A percentile compares a stretch with the other conserved stretches of the same genome.
These are phyloP conservation scores for Acrobasis suavella DNA, from an alignment of 2,888 invertebrate genomes.

Conservation along the genomic window DNA sequence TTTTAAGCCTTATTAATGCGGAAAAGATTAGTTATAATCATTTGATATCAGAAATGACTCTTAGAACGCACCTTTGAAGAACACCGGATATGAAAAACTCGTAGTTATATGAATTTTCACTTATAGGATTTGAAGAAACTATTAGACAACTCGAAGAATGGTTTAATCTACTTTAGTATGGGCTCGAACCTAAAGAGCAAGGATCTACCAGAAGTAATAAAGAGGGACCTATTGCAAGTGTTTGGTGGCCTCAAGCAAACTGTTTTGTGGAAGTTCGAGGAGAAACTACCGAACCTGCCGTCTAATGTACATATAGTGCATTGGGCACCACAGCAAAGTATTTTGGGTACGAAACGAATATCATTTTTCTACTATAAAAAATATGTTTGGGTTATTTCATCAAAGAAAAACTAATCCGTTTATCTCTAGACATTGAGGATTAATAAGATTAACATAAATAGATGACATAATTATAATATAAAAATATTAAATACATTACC, in stretches of 20 bases:
- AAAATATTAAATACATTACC: too few relatives aligned
- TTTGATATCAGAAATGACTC: neutral
- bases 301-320: slow-evolving; percentile 55
- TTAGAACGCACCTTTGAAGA: neutral
- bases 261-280: slow-evolving; percentile 66
- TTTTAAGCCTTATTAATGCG: too few relatives aligned
- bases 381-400: too few relatives aligned
- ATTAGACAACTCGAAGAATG: slow-evolving; percentile 48
- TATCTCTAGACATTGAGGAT: too few relatives aligned
- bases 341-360: slow-evolving; percentile 39
- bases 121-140: slow-evolving; percentile 57
- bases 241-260: slow-evolving; percentile 55
- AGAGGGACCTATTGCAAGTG: slow-evolving; percentile 45
- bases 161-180: slow-evolving; percentile 58
- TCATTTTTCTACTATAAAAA: too few relatives aligned
- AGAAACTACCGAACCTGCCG: slow-evolving; percentile 46
- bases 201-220: slow-evolving; percentile 48
- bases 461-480: too few relatives aligned
- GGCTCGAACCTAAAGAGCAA: slow-evolving; percentile 48
- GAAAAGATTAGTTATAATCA: neutral
- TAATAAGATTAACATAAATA: too few relatives aligned
- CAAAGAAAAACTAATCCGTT: too few relatives aligned
- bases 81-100: neutral
- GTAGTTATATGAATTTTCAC: neutral
- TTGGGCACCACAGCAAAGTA: slow-evolving; percentile 64